Conservation (phyloP, 2,113 vertebrate genomes). For the Nesogale talazaci region DNA sequence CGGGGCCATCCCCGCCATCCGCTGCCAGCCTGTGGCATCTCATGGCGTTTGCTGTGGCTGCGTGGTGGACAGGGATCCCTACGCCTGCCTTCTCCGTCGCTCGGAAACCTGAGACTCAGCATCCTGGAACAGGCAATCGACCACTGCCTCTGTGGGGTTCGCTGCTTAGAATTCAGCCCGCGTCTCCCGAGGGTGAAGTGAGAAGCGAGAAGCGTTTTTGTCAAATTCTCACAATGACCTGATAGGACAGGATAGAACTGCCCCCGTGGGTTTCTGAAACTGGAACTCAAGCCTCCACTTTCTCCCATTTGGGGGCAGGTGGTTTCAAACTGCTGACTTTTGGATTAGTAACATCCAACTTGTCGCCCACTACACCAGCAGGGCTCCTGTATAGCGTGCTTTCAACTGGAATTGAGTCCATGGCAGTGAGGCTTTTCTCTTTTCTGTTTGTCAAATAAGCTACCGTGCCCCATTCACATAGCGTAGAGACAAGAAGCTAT, state of each 20-base stretch:
- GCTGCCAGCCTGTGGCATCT: neutral
- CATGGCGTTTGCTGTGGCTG: neutral
- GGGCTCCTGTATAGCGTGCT: too few species aligned
- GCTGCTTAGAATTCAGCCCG: neutral
- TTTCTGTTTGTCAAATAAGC: too few species aligned
- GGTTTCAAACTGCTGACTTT: too few species aligned
- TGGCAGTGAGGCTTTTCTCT: too few species aligned
- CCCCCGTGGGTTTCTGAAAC: too few species aligned
- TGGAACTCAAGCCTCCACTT: too few species aligned
- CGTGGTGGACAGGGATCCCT: neutral
- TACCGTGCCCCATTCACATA: neutral
- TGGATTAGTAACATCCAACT: too few species aligned
- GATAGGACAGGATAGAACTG: too few species aligned
- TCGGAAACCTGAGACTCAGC: neutral
- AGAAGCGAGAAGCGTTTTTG: neutral
- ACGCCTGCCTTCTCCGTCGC: neutral
- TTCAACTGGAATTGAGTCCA: too few species aligned
- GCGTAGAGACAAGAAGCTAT: conserved; percentile 6
- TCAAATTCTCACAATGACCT: neutral
- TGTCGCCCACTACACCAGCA: too few species aligned
- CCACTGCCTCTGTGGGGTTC: neutral
- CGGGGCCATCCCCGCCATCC: neutral
- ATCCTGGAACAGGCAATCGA: neutral
- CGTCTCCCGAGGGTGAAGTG: neutral
- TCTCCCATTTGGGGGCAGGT: too few species aligned